Percentiles rank a stretch among this genome's conserved stretches.
Conservation (phyloP, 2,113 vertebrate species). For the Oncorhynchus tshawytscha region DNA sequence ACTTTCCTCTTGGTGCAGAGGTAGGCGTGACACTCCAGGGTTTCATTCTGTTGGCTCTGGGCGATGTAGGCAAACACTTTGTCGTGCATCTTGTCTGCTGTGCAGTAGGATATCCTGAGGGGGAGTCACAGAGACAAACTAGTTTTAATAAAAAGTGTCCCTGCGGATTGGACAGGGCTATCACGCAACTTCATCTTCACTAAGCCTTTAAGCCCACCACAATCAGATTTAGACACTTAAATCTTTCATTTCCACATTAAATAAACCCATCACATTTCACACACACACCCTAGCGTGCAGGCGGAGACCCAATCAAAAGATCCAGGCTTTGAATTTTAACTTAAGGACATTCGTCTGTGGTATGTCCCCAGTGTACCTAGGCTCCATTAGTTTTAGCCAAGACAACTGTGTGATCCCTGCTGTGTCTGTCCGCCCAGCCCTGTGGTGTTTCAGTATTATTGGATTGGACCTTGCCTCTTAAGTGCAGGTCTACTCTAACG, state of each 20-base stretch:
- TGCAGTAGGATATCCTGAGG: constrained; percentile 97
- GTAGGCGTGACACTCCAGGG: constrained; percentile 94
- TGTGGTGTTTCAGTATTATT: neutral
- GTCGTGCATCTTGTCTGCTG: constrained; percentile 95
- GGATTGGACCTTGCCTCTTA: neutral
- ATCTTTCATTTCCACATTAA: constrained; percentile 13
- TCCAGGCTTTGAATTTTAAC: constrained; percentile 10
- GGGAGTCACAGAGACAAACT: constrained; percentile 15
- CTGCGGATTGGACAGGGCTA: constrained; percentile 7
- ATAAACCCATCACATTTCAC: neutral
- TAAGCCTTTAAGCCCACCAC: constrained; percentile 46
- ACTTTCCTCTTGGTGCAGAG: constrained; percentile 93
- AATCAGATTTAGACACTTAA: constrained; percentile 34
- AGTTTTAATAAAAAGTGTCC: constrained; percentile 10
- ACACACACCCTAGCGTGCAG: constrained; percentile 27
- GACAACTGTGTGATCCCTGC: constrained; percentile 10
- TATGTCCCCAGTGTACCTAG: neutral
- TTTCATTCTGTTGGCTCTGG: constrained; percentile 93
- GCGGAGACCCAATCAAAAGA: constrained; percentile 15
- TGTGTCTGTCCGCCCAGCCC: constrained; percentile 1
- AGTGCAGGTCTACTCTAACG: neutral
- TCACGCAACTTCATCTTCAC: constrained; percentile 29
- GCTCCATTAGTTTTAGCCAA: constrained; percentile 14
- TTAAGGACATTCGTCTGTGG: constrained; percentile 22
- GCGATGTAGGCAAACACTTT: constrained; percentile 98